These are phyloP conservation scores for Ornithoptera alexandrae DNA, from an alignment of 2,888 invertebrate genomes.

Conservation along the genomic window DNA sequence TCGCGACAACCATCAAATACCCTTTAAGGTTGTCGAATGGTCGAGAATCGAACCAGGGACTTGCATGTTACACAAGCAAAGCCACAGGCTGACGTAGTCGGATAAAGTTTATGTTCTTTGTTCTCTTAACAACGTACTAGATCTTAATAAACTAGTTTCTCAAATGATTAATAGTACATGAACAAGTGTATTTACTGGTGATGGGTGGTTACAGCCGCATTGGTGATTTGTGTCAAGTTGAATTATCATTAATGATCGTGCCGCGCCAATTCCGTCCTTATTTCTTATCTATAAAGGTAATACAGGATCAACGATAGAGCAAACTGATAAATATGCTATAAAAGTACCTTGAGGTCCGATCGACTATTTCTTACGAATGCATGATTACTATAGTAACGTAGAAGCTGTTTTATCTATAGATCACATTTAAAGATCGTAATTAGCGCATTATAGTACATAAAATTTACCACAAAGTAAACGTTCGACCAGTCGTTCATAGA, in stretches of 20 bases:
- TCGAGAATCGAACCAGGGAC: too few species aligned
- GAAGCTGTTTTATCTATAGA: too few species aligned
- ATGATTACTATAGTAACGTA: too few species aligned
- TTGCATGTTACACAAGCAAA: too few species aligned
- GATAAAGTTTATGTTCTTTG: neutral
- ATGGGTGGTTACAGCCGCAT: constrained; percentile 20
- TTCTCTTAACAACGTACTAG: neutral
- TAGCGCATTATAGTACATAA: too few species aligned
- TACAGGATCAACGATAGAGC: neutral
- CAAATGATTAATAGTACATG: neutral
- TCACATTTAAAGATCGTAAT: too few species aligned
- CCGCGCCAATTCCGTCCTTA: constrained; percentile 3
- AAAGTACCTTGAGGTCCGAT: neutral
- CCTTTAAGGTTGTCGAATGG: too few species aligned
- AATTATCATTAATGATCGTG: neutral
- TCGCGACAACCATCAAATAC: too few species aligned
- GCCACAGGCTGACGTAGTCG: neutral
- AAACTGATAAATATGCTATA: neutral
- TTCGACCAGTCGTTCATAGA: too few species aligned
- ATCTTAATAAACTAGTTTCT: neutral
- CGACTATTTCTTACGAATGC: too few species aligned
- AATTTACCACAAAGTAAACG: too few species aligned
- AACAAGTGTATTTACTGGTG: constrained; percentile 15
- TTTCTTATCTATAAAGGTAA: neutral
- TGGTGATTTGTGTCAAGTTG: constrained; percentile 20